Conservation (phyloP, 1,140 invertebrate genomes). For the Micrasema longulum region DNA sequence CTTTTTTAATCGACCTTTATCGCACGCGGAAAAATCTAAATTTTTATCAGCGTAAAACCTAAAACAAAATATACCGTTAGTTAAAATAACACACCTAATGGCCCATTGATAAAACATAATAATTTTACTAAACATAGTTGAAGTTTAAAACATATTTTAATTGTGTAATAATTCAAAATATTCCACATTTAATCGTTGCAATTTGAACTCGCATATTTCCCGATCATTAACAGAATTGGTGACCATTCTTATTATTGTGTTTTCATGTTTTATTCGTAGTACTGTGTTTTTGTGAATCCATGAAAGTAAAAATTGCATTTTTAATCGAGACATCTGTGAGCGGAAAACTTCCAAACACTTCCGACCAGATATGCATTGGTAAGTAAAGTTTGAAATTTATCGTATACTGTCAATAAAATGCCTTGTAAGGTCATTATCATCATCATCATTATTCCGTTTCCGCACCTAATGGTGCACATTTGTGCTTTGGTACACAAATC, state of each 20-base stretch:
- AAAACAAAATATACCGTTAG: too few species aligned
- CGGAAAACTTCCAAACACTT: background rate
- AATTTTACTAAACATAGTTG: background rate
- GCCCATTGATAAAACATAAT: too few species aligned
- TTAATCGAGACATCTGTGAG: background rate
- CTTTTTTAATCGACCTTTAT: too few species aligned
- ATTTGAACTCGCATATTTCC: background rate
- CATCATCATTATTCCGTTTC: too few species aligned
- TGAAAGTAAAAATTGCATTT: background rate
- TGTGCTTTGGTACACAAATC: too few species aligned
- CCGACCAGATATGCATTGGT: conserved; percentile 18
- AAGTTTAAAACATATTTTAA: background rate
- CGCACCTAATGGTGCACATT: too few species aligned
- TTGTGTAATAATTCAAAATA: background rate
- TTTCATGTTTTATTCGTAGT: background rate
- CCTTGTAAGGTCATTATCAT: too few species aligned
- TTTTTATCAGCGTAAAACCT: too few species aligned
- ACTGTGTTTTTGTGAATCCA: background rate
- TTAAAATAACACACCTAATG: too few species aligned
- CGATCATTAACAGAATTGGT: background rate
- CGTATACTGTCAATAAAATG: background rate
- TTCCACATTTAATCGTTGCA: too few species aligned
- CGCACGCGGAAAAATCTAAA: too few species aligned
- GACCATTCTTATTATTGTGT: background rate
- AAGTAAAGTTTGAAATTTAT: conserved; percentile 6